A percentile compares a stretch with the other conserved stretches of the same genome.
Evolutionary conservation across 2,113 vertebrate genomes (phyloP).

Genomic region (Cynocephalus volans): DNA sequence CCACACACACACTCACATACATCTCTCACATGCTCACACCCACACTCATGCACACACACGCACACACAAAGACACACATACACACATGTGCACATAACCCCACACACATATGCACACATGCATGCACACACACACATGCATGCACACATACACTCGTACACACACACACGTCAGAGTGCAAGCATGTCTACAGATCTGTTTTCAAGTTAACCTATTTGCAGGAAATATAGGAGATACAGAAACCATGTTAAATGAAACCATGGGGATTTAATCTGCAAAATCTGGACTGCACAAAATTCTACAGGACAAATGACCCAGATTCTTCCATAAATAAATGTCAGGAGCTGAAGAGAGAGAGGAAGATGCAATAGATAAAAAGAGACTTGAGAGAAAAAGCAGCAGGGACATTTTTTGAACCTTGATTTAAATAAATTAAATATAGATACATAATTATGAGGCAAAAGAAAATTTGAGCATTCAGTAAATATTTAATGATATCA

Average conservation of each 20-base stretch:
- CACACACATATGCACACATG: not conserved
- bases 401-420: no score
- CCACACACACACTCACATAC: not conserved
- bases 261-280: not conserved
- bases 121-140: not conserved
- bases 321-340: not conserved
- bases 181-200: no score
- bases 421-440: not conserved
- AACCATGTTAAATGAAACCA: rapidly evolving
- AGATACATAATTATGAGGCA: not conserved
- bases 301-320: rapidly evolving
- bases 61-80: not conserved
- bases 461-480: not conserved
- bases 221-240: not conserved
- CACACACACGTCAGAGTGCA: rapidly evolving
- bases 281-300: no score
- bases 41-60: not conserved
- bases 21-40: not conserved
- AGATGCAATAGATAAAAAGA: not conserved
- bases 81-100: no score
- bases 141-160: not conserved
- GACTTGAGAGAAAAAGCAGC: not conserved
- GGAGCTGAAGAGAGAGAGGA: rapidly evolving
- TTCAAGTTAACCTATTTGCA: not conserved
- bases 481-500: not conserved